phyloP scores from a whole-genome alignment of 2,888 invertebrate genomes.

The Apamea monoglypha region DNA sequence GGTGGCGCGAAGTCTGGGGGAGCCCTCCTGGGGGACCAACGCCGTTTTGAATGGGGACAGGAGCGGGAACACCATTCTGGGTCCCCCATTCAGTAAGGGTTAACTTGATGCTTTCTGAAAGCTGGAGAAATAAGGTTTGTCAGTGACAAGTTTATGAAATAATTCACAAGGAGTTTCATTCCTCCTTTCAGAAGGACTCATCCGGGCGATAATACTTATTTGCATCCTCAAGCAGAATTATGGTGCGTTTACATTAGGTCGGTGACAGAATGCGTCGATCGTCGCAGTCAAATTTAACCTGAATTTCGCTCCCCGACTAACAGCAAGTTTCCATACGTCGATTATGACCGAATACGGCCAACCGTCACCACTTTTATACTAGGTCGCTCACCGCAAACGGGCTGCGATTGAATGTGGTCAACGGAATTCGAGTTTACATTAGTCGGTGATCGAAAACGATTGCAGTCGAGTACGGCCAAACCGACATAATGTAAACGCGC shows the following conservation, averaged over 20 bases:
- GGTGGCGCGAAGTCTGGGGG: conserved; percentile 71
- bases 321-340: not conserved
- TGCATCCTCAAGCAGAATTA: not conserved
- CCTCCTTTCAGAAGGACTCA: not conserved
- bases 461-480: not conserved
- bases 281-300: not conserved
- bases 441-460: not conserved
- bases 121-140: conserved; percentile 71
- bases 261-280: not conserved
- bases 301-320: not conserved
- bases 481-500: too few relatives aligned
- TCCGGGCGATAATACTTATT: not conserved
- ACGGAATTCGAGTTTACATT: not conserved
- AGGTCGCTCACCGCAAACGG: not conserved
- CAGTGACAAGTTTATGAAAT: not conserved
- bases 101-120: conserved; percentile 88
- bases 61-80: conserved; percentile 72
- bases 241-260: not conserved
- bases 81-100: conserved; percentile 86
- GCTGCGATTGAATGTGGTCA: not conserved
- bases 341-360: too few relatives aligned
- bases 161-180: not conserved
- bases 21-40: conserved; percentile 67
- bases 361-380: not conserved
- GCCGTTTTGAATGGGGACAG: conserved; percentile 76